Conservation (phyloP, 2,113 vertebrate species). For the Otocyon megalotis region DNA sequence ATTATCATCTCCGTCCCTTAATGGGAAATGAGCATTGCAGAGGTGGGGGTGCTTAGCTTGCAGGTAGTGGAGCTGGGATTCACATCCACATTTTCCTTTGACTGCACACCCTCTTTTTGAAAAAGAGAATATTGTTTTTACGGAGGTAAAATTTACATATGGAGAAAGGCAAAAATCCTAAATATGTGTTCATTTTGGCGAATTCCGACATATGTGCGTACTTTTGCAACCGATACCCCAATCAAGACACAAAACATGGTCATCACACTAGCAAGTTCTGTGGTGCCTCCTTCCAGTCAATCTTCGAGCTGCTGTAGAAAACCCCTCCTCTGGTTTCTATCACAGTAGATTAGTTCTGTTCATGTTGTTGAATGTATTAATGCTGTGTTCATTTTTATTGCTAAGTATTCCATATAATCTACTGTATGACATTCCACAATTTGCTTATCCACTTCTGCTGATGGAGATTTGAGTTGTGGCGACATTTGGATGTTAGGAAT, state of each 20-base stretch:
- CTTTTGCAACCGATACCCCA: not conserved
- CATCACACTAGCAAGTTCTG: not conserved
- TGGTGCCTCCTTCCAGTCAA: not conserved
- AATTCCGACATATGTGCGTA: not conserved
- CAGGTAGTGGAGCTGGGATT: not conserved
- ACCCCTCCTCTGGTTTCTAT: not conserved
- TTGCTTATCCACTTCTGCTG: not conserved
- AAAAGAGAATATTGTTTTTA: not conserved
- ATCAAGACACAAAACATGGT: not conserved
- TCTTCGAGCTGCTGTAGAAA: not conserved
- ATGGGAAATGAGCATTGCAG: not conserved
- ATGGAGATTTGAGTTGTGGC: not conserved
- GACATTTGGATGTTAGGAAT: not conserved
- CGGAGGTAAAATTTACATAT: not conserved
- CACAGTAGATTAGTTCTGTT: not conserved
- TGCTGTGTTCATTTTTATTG: not conserved
- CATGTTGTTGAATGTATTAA: not conserved
- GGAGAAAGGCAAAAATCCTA: not conserved
- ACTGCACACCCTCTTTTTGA: not conserved
- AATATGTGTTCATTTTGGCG: not conserved
- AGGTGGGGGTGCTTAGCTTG: not conserved
- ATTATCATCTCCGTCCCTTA: not conserved
- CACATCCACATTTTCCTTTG: not conserved
- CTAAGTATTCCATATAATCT: not conserved
- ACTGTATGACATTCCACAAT: not conserved